phyloP scores from a whole-genome alignment of 2,888 invertebrate species.

The Pterostichus madidus region DNA sequence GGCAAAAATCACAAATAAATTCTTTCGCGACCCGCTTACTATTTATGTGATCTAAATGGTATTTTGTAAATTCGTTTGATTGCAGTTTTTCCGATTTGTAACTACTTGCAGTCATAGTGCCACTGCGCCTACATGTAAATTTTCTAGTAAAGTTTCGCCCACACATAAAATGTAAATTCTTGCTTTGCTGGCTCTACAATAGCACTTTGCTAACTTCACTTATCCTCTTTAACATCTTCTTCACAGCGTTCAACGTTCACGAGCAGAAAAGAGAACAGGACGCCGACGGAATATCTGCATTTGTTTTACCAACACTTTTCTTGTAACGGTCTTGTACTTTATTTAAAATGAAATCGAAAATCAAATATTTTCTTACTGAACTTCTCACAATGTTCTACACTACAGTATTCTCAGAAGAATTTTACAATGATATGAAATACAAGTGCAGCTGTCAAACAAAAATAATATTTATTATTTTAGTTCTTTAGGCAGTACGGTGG shows the following conservation, averaged over 20 bases:
- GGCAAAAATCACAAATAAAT: too few species aligned
- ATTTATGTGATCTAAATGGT: too few species aligned
- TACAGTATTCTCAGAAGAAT: neutral
- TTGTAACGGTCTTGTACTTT: neutral
- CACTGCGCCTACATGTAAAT: conserved; percentile 22
- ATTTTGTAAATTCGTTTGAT: too few species aligned
- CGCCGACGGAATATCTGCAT: conserved; percentile 26
- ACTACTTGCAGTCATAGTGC: neutral
- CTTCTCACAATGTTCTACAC: neutral
- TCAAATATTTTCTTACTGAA: conserved; percentile 13
- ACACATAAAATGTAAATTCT: conserved; percentile 29
- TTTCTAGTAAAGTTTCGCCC: conserved; percentile 11
- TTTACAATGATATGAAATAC: too few species aligned
- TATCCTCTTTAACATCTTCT: conserved; percentile 35
- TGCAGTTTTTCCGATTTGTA: too few species aligned
- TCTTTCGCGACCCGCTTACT: too few species aligned
- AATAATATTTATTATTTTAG: too few species aligned
- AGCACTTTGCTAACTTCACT: conserved; percentile 22
- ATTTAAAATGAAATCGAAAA: conserved; percentile 29
- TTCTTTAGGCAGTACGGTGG: too few species aligned
- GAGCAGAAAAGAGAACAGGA: neutral
- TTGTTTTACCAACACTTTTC: conserved; percentile 32
- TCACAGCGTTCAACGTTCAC: neutral
- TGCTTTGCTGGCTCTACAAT: conserved; percentile 1
- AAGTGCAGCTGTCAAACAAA: too few species aligned